A percentile compares a stretch with the other conserved stretches of the same genome.
phyloP scores from a whole-genome alignment of 2,113 vertebrate genomes.

The Empidonax alnorum region DNA sequence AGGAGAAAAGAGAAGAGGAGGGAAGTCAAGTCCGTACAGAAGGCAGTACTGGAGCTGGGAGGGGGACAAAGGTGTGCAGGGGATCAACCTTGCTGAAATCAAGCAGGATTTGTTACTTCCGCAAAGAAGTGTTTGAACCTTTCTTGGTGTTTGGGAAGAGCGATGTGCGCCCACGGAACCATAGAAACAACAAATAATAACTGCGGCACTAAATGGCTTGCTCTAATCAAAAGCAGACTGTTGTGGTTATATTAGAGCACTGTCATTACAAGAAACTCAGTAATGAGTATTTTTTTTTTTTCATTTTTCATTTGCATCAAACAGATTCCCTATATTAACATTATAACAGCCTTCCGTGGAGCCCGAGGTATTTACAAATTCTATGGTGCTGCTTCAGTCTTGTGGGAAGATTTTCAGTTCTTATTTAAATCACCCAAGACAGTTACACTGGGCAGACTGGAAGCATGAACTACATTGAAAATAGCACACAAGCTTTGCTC shows the following conservation, averaged over 20 bases:
- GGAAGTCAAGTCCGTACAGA: background rate
- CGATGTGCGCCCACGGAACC: background rate
- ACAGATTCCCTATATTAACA: conserved; percentile 9
- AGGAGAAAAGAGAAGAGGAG: background rate
- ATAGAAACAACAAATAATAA: conserved; percentile 54
- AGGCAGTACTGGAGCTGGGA: fast-evolving
- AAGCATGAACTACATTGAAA: background rate
- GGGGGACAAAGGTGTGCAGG: background rate
- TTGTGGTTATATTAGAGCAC: conserved; percentile 36
- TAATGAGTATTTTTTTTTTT: background rate
- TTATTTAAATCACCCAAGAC: background rate
- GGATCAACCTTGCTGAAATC: background rate
- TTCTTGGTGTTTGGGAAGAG: background rate
- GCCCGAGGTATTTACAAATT: conserved; percentile 29
- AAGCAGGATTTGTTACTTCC: background rate
- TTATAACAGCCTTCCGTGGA: background rate
- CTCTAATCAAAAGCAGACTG: conserved; percentile 58
- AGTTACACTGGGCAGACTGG: background rate
- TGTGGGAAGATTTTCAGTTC: background rate
- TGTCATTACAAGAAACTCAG: conserved; percentile 50
- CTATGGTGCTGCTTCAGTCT: background rate
- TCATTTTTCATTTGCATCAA: conserved; percentile 15
- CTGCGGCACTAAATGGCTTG: background rate
- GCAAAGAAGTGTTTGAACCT: background rate
- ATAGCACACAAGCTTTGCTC: background rate